phyloP scores from a whole-genome alignment of 2,113 vertebrate species.

The Hyaena hyaena region DNA sequence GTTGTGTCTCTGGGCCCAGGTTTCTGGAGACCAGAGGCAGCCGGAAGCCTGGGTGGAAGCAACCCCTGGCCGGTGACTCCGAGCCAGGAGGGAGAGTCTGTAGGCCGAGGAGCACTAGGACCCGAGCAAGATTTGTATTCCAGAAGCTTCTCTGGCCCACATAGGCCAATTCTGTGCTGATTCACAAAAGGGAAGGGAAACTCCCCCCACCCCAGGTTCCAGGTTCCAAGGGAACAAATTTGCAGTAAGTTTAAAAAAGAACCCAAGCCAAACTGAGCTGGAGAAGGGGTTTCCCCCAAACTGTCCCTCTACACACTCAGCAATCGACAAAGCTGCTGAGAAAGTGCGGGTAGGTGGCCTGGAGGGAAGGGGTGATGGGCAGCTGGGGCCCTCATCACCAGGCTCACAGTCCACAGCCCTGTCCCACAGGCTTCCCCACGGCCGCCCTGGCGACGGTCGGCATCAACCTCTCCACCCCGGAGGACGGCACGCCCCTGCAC shows the following conservation, averaged over 20 bases:
- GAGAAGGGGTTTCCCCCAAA: conserved; percentile 77
- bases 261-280: conserved; percentile 15
- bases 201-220: not conserved
- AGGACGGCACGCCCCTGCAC: fast-evolving
- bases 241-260: conserved; percentile 43
- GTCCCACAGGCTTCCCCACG: not conserved
- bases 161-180: conserved; percentile 42
- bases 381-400: not conserved
- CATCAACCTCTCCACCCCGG: not conserved
- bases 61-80: not conserved
- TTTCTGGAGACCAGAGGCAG: not conserved
- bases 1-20: not conserved
- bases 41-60: not conserved
- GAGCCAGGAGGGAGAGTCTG: not conserved
- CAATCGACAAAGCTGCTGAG: conserved; percentile 43
- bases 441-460: not conserved
- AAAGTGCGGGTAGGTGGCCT: not conserved
- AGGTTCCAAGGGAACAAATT: conserved; percentile 25
- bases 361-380: not conserved
- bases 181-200: conserved; percentile 45
- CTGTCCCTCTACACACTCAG: conserved; percentile 59
- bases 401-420: not conserved
- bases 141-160: conserved; percentile 23
- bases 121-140: not conserved
- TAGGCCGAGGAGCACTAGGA: not conserved